A percentile compares a stretch with the other conserved stretches of the same genome.
phyloP scores from a whole-genome alignment of 2,797 vertebrate genomes.

The Aphelocoma californica region DNA sequence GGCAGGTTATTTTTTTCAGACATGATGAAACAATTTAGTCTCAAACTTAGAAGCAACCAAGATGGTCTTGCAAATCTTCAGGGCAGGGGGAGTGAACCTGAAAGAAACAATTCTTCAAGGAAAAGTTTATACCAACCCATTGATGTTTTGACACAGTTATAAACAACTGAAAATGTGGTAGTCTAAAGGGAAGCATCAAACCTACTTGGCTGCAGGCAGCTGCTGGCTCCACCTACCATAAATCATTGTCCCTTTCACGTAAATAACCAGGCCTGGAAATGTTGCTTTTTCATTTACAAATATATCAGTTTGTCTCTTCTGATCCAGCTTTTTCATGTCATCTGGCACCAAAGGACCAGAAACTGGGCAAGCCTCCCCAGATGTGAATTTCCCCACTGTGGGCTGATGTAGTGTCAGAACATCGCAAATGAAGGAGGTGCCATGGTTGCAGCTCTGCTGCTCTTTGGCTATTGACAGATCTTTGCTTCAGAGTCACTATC shows the following conservation, averaged over 20 bases:
- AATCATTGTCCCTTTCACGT: background rate
- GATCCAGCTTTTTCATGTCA: background rate
- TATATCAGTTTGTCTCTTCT: background rate
- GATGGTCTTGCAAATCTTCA: background rate
- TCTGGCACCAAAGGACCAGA: background rate
- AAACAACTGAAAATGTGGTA: background rate
- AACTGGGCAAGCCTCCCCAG: background rate
- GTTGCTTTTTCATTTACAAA: background rate
- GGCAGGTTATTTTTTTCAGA: background rate
- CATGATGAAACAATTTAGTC: background rate
- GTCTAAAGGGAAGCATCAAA: background rate
- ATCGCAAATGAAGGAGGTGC: background rate
- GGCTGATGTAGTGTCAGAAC: background rate
- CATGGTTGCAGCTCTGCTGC: background rate
- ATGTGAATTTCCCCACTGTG: background rate
- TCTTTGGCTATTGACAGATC: background rate
- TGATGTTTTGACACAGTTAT: background rate
- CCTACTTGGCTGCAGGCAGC: background rate
- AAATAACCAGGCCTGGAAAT: background rate
- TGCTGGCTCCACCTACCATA: background rate
- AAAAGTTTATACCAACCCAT: background rate
- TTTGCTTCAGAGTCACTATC: background rate
- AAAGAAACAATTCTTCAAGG: background rate
- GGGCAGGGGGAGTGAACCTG: background rate
- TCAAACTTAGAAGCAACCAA: background rate